Evolutionary conservation across 2,113 vertebrate genomes (phyloP).

Genomic region (Cephalophus harveyi): DNA sequence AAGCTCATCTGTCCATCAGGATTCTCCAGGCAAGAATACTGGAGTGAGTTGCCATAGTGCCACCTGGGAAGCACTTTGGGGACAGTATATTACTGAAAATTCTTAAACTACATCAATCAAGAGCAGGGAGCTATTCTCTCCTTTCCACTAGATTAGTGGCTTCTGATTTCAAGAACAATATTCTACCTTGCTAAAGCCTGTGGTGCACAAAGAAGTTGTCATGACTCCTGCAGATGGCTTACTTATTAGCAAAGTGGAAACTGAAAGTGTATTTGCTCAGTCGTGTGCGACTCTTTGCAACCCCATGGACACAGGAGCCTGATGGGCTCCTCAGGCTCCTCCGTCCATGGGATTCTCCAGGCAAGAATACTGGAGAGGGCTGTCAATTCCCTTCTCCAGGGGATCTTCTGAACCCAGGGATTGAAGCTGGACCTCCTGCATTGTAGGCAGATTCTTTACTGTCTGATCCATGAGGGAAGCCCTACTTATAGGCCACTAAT

Average conservation of each 20-base stretch:
- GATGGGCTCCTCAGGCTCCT: background rate
- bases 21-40: background rate
- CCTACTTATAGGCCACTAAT: background rate
- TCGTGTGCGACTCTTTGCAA: background rate
- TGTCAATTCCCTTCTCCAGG: background rate
- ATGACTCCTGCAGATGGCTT: background rate
- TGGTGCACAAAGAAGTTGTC: background rate
- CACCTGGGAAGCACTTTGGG: background rate
- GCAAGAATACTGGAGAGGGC: background rate
- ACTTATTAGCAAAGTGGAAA: background rate
- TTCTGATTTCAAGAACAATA: background rate
- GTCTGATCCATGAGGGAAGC: background rate
- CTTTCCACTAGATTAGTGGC: background rate
- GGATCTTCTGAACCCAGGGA: background rate
- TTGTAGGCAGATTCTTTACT: background rate
- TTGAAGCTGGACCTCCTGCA: background rate
- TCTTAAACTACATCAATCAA: background rate
- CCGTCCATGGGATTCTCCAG: background rate
- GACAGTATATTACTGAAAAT: background rate
- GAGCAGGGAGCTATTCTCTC: background rate
- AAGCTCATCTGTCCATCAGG: background rate
- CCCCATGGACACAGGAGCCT: background rate
- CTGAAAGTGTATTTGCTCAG: background rate
- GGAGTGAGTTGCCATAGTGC: background rate
- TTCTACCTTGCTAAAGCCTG: background rate